Percentiles rank a stretch among this genome's conserved stretches.
Conservation (phyloP, 1,140 invertebrate species). For the Papilio polytes region DNA sequence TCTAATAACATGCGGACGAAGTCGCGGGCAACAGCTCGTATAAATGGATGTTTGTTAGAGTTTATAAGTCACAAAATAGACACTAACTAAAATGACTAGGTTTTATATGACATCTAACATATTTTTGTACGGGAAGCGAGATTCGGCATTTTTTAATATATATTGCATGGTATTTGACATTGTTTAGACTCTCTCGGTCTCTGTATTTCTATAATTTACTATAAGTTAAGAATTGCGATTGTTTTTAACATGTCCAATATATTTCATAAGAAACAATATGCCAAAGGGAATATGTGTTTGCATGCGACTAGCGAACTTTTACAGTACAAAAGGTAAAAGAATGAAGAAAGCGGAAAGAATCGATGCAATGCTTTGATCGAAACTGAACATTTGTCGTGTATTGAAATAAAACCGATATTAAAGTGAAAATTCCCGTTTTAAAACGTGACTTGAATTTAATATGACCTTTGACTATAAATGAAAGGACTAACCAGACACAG, state of each 20-base stretch:
- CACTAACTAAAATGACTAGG: no score
- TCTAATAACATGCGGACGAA: no score
- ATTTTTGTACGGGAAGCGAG: no score
- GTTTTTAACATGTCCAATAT: neutral
- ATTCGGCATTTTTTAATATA: no score
- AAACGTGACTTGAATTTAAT: neutral
- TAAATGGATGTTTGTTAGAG: no score
- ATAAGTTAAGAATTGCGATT: neutral
- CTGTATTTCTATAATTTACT: no score
- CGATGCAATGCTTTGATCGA: neutral
- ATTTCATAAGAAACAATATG: neutral
- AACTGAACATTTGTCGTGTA: neutral
- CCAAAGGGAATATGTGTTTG: conserved; percentile 3
- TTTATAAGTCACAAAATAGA: no score
- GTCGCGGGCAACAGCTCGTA: no score
- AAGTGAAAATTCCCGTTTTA: neutral
- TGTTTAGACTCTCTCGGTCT: neutral
- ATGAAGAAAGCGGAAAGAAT: neutral
- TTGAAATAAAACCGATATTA: neutral
- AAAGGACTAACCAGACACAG: neutral
- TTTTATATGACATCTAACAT: no score
- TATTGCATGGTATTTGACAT: neutral
- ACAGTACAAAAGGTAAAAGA: neutral
- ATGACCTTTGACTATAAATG: neutral
- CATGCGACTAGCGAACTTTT: neutral